A percentile compares a stretch with the other conserved stretches of the same genome.
Evolutionary conservation across 1,140 invertebrate species (phyloP).

Genomic region (Papilio glaucus): DNA sequence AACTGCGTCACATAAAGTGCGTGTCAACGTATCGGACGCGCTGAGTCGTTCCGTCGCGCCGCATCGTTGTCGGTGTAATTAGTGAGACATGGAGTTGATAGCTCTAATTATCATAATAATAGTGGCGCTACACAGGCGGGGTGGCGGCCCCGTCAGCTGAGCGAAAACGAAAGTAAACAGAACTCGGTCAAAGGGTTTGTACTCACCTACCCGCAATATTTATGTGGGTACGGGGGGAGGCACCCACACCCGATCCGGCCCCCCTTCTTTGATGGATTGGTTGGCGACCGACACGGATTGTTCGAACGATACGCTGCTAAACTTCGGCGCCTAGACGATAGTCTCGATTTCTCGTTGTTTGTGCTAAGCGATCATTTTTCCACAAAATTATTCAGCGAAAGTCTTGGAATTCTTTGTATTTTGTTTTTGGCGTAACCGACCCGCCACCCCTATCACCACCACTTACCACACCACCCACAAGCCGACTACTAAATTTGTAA

Average conservation of each 20-base stretch:
- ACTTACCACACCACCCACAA: conserved; percentile 47
- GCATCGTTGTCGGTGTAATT: conserved; percentile 51
- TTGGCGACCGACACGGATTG: conserved; percentile 77
- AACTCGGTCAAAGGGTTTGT: conserved; percentile 84
- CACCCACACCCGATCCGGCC: conserved; percentile 73
- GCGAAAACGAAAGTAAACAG: conserved; percentile 85
- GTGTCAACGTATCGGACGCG: conserved; percentile 23
- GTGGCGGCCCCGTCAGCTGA: conserved; percentile 81
- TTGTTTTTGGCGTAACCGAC: conserved; percentile 64
- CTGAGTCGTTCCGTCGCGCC: conserved; percentile 12
- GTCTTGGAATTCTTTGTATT: conserved; percentile 75
- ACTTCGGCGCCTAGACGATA: conserved; percentile 66
- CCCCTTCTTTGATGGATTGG: conserved; percentile 82
- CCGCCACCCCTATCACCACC: conserved; percentile 53
- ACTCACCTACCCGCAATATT: conserved; percentile 83
- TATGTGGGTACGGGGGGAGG: conserved; percentile 78
- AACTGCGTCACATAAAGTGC: conserved; percentile 12
- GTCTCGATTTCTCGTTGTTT: conserved; percentile 75
- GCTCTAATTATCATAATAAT: conserved; percentile 82
- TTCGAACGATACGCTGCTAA: conserved; percentile 74
- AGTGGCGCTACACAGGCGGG: conserved; percentile 70
- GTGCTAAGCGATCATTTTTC: conserved; percentile 67
- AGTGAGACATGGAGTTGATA: conserved; percentile 66
- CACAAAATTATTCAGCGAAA: conserved; percentile 78
- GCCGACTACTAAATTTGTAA: conserved; percentile 56